These are phyloP conservation scores for Chloroceryle amazona DNA, from an alignment of 2,797 vertebrate species.

Conservation along the genomic window DNA sequence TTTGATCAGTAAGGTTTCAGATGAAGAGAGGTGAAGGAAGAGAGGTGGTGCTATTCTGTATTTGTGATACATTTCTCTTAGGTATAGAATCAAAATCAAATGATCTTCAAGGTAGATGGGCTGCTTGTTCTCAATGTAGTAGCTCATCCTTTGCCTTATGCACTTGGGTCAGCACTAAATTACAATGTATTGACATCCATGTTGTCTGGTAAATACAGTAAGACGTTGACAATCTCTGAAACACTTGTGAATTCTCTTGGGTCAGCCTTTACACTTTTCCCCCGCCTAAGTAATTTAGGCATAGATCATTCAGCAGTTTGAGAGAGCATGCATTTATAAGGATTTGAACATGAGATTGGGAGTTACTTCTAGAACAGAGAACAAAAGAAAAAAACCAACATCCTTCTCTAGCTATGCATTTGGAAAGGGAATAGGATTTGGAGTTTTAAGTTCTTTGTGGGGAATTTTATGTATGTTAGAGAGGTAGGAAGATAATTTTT, in stretches of 20 bases:
- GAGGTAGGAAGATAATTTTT: not conserved
- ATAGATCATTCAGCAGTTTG: not conserved
- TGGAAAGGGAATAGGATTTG: not conserved
- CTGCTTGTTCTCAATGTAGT: not conserved
- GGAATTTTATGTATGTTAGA: not conserved
- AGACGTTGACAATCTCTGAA: not conserved
- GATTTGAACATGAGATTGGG: not conserved
- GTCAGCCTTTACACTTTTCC: not conserved
- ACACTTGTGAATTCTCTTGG: not conserved
- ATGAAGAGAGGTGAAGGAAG: not conserved
- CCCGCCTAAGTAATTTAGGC: not conserved
- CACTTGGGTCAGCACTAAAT: not conserved
- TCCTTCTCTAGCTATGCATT: not conserved
- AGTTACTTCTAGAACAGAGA: not conserved
- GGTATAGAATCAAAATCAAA: slow-evolving; percentile 5
- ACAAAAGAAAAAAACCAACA: not conserved
- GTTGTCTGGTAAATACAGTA: not conserved
- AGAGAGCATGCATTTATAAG: not conserved
- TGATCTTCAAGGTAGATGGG: not conserved
- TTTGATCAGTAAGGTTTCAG: not conserved
- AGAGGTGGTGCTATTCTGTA: not conserved
- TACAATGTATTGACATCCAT: not conserved
- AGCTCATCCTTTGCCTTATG: not conserved
- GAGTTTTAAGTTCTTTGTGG: not conserved
- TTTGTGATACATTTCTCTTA: not conserved